Base-by-base conservation (phyloP, 2,888 invertebrate species). In the Himalopsyche kuldschensis region DNA sequence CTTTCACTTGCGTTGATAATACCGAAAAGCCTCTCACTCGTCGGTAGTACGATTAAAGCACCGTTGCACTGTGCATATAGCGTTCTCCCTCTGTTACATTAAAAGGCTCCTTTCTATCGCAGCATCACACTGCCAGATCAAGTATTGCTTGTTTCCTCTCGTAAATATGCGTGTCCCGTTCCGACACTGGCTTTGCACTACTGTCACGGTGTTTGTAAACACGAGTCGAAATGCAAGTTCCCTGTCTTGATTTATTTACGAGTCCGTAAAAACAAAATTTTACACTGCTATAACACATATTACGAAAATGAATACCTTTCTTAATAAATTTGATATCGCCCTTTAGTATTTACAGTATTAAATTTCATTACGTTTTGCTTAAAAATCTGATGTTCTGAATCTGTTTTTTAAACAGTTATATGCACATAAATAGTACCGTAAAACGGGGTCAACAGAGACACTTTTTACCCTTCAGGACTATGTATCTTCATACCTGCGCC, bases 181-280 rank as follows among this genome's bases (percentile, higher is more conserved):
- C 35, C 20, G 47, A 32, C 76, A 32, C 76, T 41, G 32, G 55
- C 63, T 24, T 30, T 30, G 81, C 81, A 81, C 46, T 48, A 81
- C 32, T 35, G 81, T 78, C 78, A 82, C 55, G 77, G 47, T 82
- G 81, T 82, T 82, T 63, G 81, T 82, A 82, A 82, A 82, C 81
- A 82, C 69, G 81, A 46, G 55, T 77, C 78, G 63, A 82, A 81
- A 76, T 47, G 81, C 77, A 55, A 80, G 46, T 75, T 80, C 75
- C 46, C 41, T 77, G 76, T 76, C 81, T 20, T 48, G 81, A 77
- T 81, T 81, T 81, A 76, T 81, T 81, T 80, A 75, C 15, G 32
- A 75, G 80, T 46, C 35, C 15, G 35, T 15, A 4, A 0, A 41
- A 41, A 41, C 15, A 41, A 41, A 41, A 41, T 8, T 41, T 41